A percentile compares a stretch with the other conserved stretches of the same genome.
Evolutionary conservation across 2,113 vertebrate species (phyloP).

Genomic region (Phocoena phocoena): DNA sequence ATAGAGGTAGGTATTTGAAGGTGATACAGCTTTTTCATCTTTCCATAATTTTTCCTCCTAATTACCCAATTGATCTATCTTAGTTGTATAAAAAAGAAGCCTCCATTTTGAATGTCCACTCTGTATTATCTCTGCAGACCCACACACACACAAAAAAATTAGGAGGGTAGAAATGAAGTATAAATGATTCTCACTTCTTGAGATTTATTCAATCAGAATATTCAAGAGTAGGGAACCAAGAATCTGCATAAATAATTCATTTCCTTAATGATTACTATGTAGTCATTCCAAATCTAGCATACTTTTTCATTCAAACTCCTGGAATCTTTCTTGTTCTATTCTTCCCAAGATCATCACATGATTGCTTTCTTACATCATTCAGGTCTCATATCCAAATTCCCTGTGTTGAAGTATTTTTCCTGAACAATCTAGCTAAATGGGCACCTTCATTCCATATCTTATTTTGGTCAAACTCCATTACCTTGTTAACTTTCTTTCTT

Average conservation of each 20-base stretch:
- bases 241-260: not conserved
- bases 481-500: not conserved
- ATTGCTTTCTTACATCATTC: not conserved
- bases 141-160: not conserved
- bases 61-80: not conserved
- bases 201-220: not conserved
- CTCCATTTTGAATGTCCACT: not conserved
- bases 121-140: not conserved
- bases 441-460: not conserved
- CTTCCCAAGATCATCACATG: not conserved
- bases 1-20: not conserved
- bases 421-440: not conserved
- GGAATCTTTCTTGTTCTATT: not conserved
- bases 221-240: not conserved
- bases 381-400: not conserved
- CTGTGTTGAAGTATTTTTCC: not conserved
- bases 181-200: not conserved
- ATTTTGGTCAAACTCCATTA: not conserved
- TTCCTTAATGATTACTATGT: not conserved
- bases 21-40: not conserved
- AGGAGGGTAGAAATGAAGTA: not conserved
- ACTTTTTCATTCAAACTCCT: not conserved
- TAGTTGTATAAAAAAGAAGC: not conserved
- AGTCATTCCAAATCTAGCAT: not conserved
- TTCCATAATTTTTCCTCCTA: not conserved